These are phyloP conservation scores for Taenaris catops DNA, from an alignment of 2,888 invertebrate species.

Conservation along the genomic window DNA sequence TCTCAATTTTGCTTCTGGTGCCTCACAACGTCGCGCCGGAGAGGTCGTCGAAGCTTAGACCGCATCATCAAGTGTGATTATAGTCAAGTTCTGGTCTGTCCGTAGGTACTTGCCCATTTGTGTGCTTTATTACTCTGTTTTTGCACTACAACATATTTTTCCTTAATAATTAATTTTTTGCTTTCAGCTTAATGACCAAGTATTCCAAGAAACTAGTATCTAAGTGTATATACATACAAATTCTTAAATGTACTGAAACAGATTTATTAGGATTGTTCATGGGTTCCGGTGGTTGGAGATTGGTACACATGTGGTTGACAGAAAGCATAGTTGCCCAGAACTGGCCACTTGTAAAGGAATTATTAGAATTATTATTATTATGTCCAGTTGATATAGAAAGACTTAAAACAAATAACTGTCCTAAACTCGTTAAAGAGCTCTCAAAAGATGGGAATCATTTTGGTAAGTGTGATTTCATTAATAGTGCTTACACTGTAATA, in stretches of 20 bases:
- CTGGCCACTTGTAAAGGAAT: slow-evolving; percentile 92
- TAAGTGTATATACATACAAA: slow-evolving; percentile 96
- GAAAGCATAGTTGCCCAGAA: slow-evolving; percentile 92
- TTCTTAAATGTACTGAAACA: slow-evolving; percentile 91
- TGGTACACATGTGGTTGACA: slow-evolving; percentile 94
- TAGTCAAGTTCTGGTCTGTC: too few species aligned
- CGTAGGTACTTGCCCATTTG: too few species aligned
- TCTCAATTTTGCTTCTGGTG: too few species aligned
- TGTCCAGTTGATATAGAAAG: slow-evolving; percentile 95
- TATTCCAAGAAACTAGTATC: slow-evolving; percentile 97
- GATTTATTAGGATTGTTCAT: slow-evolving; percentile 93
- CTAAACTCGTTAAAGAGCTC: slow-evolving; percentile 93
- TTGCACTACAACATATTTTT: too few species aligned
- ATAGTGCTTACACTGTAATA: too few species aligned
- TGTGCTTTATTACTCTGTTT: too few species aligned
- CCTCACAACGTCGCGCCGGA: too few species aligned
- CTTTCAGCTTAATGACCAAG: slow-evolving; percentile 94
- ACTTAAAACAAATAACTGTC: slow-evolving; percentile 94
- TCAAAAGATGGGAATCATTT: slow-evolving; percentile 90
- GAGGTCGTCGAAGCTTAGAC: too few species aligned
- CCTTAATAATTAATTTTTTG: too few species aligned
- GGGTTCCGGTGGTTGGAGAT: slow-evolving; percentile 94
- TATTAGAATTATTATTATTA: slow-evolving; percentile 89
- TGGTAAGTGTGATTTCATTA: slow-evolving; percentile 86
- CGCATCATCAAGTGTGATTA: too few species aligned